These are phyloP conservation scores for Phalacrocorax brasilianus DNA, from an alignment of 2,113 vertebrate species.

Conservation along the genomic window DNA sequence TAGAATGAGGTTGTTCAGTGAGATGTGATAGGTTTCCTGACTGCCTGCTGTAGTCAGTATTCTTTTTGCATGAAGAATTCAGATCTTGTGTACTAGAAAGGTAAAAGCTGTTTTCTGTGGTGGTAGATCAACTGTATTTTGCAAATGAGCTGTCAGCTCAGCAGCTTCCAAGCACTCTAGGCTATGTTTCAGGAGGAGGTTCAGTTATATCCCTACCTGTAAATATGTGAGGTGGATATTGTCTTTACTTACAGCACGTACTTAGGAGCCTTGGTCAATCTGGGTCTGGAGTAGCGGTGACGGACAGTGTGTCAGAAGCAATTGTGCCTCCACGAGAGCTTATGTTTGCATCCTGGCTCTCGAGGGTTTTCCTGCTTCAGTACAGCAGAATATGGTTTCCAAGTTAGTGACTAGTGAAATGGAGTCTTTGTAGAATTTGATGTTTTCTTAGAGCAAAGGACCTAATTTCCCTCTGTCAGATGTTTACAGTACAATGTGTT, in stretches of 20 bases:
- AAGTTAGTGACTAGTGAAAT: not conserved
- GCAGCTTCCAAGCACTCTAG: not conserved
- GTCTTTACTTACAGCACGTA: not conserved
- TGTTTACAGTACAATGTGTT: not conserved
- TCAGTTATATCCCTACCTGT: not conserved
- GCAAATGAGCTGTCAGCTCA: not conserved
- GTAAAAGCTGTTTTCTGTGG: not conserved
- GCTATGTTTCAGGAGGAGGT: not conserved
- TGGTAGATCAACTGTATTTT: not conserved
- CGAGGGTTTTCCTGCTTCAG: not conserved
- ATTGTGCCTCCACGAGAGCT: not conserved
- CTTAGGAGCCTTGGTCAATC: not conserved
- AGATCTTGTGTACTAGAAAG: not conserved
- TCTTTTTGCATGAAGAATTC: not conserved
- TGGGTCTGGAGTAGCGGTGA: not conserved
- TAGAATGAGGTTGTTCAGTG: constrained; percentile 9
- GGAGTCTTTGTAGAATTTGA: not conserved
- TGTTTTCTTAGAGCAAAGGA: not conserved
- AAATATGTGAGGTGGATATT: not conserved
- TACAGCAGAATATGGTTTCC: not conserved
- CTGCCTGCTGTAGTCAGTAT: not conserved
- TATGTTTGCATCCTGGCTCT: not conserved
- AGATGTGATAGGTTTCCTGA: not conserved
- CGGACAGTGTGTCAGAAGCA: not conserved
- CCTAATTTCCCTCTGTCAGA: not conserved